phyloP scores from a whole-genome alignment of 2,888 invertebrate species.

The Limnephilus lunatus region DNA sequence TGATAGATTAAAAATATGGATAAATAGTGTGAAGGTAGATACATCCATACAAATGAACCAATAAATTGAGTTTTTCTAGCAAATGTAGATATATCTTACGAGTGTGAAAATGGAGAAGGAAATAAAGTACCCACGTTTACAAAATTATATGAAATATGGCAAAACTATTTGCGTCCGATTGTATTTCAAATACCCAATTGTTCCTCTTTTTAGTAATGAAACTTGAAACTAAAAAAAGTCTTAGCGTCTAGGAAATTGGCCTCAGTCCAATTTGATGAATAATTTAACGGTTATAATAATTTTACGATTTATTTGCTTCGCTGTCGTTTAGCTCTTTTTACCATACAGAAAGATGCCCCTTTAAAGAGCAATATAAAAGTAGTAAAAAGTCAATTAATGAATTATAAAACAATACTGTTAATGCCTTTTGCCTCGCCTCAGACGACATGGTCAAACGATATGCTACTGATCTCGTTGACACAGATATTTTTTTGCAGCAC shows the following conservation, averaged over 20 bases:
- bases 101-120: not conserved
- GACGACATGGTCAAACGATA: not conserved
- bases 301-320: not conserved
- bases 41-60: not conserved
- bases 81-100: not conserved
- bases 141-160: no score
- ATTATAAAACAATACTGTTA: no score
- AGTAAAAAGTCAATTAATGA: no score
- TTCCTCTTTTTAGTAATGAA: not conserved
- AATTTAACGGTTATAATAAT: not conserved
- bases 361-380: not conserved
- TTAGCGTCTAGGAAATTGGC: not conserved
- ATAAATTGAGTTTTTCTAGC: not conserved
- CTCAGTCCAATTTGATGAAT: not conserved
- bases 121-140: no score
- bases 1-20: not conserved
- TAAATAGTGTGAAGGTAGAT: not conserved
- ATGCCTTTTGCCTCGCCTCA: not conserved
- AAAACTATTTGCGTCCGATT: no score
- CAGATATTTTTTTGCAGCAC: not conserved
- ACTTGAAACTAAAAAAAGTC: not conserved
- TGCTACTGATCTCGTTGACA: not conserved
- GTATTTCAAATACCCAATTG: no score
- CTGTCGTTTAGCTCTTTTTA: not conserved
- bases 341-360: not conserved